These are phyloP conservation scores for Hylaeus volcanicus DNA, from an alignment of 1,140 invertebrate species.

Conservation along the genomic window DNA sequence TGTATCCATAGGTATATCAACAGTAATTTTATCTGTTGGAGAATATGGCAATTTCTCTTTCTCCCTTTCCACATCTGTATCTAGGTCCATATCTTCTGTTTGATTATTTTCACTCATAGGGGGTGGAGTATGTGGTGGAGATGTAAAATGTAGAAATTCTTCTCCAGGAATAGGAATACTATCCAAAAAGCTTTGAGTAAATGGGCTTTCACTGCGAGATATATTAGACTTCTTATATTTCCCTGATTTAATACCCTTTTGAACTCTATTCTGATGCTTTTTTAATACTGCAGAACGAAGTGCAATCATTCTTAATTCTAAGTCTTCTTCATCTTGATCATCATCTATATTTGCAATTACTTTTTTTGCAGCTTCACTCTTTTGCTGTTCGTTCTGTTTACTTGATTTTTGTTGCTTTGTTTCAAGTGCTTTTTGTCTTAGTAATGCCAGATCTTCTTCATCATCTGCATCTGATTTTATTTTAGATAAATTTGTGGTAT, in stretches of 20 bases:
- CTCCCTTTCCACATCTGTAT: constrained; percentile 75
- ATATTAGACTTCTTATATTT: constrained; percentile 30
- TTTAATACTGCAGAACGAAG: constrained; percentile 75
- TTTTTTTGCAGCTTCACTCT: constrained; percentile 15
- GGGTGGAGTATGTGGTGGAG: constrained; percentile 20
- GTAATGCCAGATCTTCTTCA: constrained; percentile 70
- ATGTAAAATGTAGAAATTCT: constrained; percentile 39
- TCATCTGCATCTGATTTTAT: constrained; percentile 56
- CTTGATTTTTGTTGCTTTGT: constrained; percentile 69
- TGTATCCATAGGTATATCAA: constrained; percentile 45
- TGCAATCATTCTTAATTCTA: constrained; percentile 73
- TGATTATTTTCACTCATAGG: constrained; percentile 45
- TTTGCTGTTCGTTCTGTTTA: constrained; percentile 42
- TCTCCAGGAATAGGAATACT: constrained; percentile 62
- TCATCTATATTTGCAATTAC: constrained; percentile 47
- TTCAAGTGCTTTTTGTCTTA: constrained; percentile 73
- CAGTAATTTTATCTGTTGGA: constrained; percentile 71
- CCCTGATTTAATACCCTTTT: constrained; percentile 49
- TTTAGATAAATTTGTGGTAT: constrained; percentile 19
- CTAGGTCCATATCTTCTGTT: constrained; percentile 78
- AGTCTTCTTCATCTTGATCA: constrained; percentile 72
- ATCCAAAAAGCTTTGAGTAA: constrained; percentile 69
- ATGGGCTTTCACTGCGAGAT: constrained; percentile 69
- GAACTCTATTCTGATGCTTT: constrained; percentile 69
- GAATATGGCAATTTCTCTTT: constrained; percentile 73